Base-by-base conservation (phyloP, 92 coral and sea anemone genomes). In the Scolanthus callimorphus region DNA sequence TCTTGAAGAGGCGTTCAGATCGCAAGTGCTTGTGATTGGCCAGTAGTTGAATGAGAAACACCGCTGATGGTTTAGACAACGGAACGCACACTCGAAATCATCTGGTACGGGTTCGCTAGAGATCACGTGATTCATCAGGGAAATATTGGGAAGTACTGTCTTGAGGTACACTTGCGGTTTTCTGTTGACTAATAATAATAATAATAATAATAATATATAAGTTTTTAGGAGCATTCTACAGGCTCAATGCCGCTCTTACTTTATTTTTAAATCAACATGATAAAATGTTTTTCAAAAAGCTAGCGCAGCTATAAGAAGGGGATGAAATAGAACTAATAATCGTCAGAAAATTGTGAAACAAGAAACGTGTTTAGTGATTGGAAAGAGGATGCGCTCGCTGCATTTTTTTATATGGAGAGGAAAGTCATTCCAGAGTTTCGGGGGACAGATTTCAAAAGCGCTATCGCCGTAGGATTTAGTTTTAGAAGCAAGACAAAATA, bases 11-110 rank as follows among this genome's bases (percentile, higher is more conserved):
- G 64, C 64, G 61, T 67, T 80, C 31, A 80, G 76, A 25, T 80
- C 70, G 39, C 86, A 80, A 8, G n/a, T 55, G 24, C 22, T 20
- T 55, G 75, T 27, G 15, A 20, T 11, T 23, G 51, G 41, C 47
- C 58, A 17, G 54, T 55, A 80, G 62, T 80, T 74, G 49, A 80
- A 80, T 3, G 81, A 73, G 31, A 80, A 80, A 41, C 86, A 80
- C 39, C 31, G 31, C 25, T 38, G 27, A 15, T 64, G 71, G 26
- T 55, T 65, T 55, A 80, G 25, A 24, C 86, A 80, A 57, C 43
- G 62, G 30, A 80, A 59, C 25, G 86, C 80, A 39, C 86, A 80
- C 6, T 51, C 31, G 47, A 80, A 10, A 50, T 65, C 86, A 61
- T 68, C 75, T 8, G 28, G 30, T 29, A 68, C 65, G 63, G 44